These are phyloP conservation scores for Reticulitermes lucifugus DNA, from an alignment of 2,888 invertebrate species.

Conservation along the genomic window DNA sequence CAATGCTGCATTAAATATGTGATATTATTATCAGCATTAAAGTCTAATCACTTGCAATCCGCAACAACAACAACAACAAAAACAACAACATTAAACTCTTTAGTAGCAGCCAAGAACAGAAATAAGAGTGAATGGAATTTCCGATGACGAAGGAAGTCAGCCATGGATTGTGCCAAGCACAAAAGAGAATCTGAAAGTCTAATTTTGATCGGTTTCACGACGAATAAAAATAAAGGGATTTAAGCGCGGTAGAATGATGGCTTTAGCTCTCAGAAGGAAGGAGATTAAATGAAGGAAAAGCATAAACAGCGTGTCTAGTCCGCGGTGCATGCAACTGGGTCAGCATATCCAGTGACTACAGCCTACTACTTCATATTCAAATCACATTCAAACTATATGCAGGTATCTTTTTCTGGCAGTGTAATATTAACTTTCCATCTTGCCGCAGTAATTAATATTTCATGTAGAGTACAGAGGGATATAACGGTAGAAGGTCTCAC, in stretches of 20 bases:
- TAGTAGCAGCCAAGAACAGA: not conserved
- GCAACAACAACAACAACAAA: not conserved
- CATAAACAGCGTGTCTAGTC: not conserved
- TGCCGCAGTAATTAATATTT: constrained; percentile 36
- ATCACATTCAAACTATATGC: constrained; percentile 16
- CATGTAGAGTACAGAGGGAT: constrained; percentile 4
- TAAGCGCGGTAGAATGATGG: not conserved
- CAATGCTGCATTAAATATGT: not conserved
- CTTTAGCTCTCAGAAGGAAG: not conserved
- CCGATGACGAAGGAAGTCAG: not conserved
- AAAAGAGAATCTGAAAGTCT: constrained; percentile 12
- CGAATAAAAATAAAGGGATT: not conserved
- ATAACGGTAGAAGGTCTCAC: not conserved
- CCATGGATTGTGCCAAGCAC: not conserved
- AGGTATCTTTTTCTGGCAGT: not conserved
- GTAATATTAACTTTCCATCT: constrained; percentile 11
- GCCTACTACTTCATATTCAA: constrained; percentile 52
- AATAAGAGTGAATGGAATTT: not conserved
- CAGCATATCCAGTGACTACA: not conserved
- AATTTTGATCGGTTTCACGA: not conserved
- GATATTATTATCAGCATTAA: not conserved
- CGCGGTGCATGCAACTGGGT: not conserved
- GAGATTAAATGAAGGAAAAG: not conserved
- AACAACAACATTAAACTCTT: not conserved
- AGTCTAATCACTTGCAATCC: not conserved